Percentiles rank a stretch among this genome's conserved stretches.
These are phyloP conservation scores for Aporrectodea caliginosa DNA, from an alignment of 1,140 invertebrate species.

Conservation along the genomic window DNA sequence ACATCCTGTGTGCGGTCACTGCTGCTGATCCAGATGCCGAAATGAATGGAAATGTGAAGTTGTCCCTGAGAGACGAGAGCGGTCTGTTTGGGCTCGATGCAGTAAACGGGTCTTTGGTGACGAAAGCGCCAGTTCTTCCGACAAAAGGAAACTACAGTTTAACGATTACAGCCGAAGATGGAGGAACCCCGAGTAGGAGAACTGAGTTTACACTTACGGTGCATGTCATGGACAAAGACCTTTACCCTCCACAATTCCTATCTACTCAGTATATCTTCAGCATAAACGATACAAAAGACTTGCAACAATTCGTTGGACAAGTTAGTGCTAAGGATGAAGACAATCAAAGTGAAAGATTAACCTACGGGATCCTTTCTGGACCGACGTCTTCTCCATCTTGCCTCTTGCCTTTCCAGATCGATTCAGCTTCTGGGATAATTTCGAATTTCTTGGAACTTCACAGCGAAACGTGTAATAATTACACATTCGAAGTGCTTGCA, in stretches of 20 bases:
- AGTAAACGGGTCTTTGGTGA: background rate
- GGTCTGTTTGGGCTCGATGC: slow-evolving; percentile 17
- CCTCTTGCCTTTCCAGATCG: background rate
- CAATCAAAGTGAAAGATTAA: slow-evolving; percentile 8
- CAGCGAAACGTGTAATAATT: background rate
- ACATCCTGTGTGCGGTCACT: slow-evolving; percentile 29
- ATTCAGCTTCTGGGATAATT: background rate
- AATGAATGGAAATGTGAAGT: slow-evolving; percentile 1
- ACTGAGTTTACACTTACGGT: background rate
- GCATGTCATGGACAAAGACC: background rate
- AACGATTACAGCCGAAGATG: slow-evolving; percentile 5
- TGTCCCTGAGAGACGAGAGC: background rate
- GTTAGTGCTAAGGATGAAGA: slow-evolving; percentile 1
- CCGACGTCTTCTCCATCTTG: background rate
- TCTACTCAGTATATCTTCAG: slow-evolving; percentile 3
- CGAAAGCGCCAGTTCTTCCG: background rate
- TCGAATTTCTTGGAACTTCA: background rate
- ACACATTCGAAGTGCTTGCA: background rate
- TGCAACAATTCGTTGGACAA: background rate
- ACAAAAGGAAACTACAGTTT: background rate
- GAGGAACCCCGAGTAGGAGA: slow-evolving; percentile 7
- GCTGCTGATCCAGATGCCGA: slow-evolving; percentile 33
- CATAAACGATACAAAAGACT: background rate
- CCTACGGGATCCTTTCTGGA: background rate
- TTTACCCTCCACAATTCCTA: slow-evolving; percentile 2